Evolutionary conservation across 2,797 vertebrate genomes (phyloP).

Genomic region (Eremophila alpestris): DNA sequence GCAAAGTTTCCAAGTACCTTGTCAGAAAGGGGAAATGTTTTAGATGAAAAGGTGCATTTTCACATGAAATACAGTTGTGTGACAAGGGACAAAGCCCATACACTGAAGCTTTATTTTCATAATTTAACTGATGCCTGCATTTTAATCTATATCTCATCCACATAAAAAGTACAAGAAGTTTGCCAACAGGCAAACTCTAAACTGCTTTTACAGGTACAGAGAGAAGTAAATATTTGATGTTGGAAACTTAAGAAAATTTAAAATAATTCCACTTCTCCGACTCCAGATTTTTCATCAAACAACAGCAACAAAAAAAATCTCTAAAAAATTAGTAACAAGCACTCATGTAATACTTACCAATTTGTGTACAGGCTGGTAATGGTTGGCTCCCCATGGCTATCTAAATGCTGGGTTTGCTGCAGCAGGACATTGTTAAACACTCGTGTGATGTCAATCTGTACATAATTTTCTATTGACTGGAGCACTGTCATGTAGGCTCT

Average conservation of each 20-base stretch:
- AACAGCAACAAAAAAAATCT: neutral
- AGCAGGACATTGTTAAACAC: conserved; percentile 99
- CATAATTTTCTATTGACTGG: conserved; percentile 98
- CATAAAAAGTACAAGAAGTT: neutral
- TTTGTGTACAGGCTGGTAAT: conserved; percentile 99
- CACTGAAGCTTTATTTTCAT: neutral
- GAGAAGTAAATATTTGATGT: neutral
- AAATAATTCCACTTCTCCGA: neutral
- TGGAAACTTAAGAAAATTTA: neutral
- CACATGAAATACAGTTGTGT: neutral
- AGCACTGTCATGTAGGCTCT: conserved; percentile 98
- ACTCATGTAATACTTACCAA: conserved; percentile 81
- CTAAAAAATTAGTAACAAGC: neutral
- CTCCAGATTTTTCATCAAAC: neutral
- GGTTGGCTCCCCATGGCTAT: conserved; percentile 98
- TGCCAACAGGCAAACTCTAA: neutral
- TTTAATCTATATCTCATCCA: rapidly evolving
- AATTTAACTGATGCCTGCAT: neutral
- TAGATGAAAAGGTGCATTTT: neutral
- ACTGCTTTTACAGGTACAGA: neutral
- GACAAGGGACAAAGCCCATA: neutral
- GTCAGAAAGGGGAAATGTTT: neutral
- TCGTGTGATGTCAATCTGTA: conserved; percentile 98
- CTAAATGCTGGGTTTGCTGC: conserved; percentile 98
- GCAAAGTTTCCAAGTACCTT: conserved; percentile 98